Evolutionary conservation across 2,888 invertebrate species (phyloP), one percentile per base, ranked within the genome.

Genomic region (Sthenelais limicola): DNA sequence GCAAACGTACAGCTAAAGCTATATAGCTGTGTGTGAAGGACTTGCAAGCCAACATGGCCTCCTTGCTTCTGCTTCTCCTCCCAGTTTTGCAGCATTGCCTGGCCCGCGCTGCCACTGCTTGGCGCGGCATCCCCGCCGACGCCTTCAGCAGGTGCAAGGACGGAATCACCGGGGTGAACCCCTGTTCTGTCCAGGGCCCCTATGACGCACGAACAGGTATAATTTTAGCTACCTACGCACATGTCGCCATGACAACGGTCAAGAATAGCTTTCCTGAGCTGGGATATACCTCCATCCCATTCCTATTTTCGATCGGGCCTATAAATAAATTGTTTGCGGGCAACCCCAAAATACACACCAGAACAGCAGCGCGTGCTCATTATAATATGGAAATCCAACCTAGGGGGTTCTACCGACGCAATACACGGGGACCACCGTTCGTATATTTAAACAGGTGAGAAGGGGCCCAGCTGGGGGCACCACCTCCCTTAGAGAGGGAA

Each of bases 131-230:
- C 62, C 38, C 38, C 38, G 62, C 62, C 33, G 24, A 35, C 35
- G 21, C 12, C 35, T 43, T 43, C 21, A n/a, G n/a, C n/a, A n/a
- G n/a, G n/a, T n/a, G n/a, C n/a, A n/a, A n/a, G n/a, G n/a, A n/a
- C n/a, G n/a, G n/a, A n/a, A n/a, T n/a, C n/a, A n/a, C n/a, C n/a
- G n/a, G n/a, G n/a, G n/a, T n/a, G n/a, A n/a, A n/a, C n/a, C n/a
- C n/a, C n/a, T n/a, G n/a, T n/a, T n/a, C n/a, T 35, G 18, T 62
- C 62, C 62, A 62, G 62, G 62, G 62, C n/a, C 62, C 62, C 26
- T 38, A 62, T 62, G 62, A 62, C 62, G 62, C 62, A 62, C 62
- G 62, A 4, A 62, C 38, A 9, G 62, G 38, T 43, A 38, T 43
- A 18, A 35, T 62, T 38, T 62, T 38, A 38, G 62, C 62, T 9